phyloP scores from a whole-genome alignment of 1,140 invertebrate genomes.

The Drosophila willistoni region DNA sequence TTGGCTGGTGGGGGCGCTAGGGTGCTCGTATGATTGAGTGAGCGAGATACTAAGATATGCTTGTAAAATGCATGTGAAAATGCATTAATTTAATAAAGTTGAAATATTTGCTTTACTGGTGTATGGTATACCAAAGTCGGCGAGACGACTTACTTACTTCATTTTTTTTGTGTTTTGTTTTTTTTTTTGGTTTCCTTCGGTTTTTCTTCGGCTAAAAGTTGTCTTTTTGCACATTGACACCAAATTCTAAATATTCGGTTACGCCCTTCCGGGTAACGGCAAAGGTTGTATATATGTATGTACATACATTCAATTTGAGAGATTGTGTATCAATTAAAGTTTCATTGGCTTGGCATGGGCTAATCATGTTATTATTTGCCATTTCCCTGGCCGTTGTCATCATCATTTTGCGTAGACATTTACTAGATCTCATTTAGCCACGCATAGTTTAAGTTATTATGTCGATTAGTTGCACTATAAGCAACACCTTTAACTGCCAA shows the following conservation, averaged over 20 bases:
- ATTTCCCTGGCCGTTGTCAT: constrained; percentile 39
- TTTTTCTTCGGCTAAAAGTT: constrained; percentile 15
- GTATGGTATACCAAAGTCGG: no score
- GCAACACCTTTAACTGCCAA: constrained; percentile 81
- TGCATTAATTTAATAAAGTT: no score
- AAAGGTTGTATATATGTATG: neutral
- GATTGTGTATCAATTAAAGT: constrained; percentile 1
- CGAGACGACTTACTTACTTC: no score
- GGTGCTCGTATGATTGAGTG: no score
- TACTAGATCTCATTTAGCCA: constrained; percentile 69
- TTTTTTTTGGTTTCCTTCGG: constrained; percentile 2
- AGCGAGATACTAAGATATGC: no score
- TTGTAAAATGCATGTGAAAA: no score
- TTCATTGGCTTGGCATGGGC: neutral
- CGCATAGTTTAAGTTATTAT: constrained; percentile 78
- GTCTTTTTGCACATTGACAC: constrained; percentile 50
- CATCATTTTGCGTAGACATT: constrained; percentile 73
- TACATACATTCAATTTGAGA: neutral
- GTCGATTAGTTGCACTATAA: constrained; percentile 80
- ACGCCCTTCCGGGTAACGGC: constrained; percentile 38
- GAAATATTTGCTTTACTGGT: no score
- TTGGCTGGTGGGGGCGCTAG: no score
- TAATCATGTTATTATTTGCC: constrained; percentile 42
- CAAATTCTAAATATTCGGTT: constrained; percentile 45
- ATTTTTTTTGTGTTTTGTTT: neutral